Evolutionary conservation across 1,140 invertebrate genomes (phyloP).

Genomic region (Brachionus plicatilis): DNA sequence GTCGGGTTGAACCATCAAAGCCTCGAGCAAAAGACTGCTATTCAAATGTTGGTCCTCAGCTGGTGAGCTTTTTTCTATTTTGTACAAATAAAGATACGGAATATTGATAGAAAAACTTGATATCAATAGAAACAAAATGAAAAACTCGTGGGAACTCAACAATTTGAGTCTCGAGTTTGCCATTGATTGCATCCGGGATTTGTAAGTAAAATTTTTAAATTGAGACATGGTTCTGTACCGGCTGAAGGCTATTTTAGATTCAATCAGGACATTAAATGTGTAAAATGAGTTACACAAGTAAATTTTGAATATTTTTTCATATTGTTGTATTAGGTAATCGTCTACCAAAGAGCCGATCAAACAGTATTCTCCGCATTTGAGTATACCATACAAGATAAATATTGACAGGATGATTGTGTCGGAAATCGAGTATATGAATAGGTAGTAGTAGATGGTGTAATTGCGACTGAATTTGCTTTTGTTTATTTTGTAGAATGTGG

Average conservation of each 20-base stretch:
- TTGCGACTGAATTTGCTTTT: background rate
- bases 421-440: background rate
- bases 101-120: background rate
- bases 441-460: background rate
- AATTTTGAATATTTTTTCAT: background rate
- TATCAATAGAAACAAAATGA: background rate
- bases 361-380: background rate
- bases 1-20: background rate
- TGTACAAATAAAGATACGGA: background rate
- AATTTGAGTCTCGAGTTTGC: background rate
- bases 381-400: background rate
- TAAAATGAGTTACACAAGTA: background rate
- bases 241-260: background rate
- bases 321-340: background rate
- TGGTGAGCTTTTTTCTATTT: background rate
- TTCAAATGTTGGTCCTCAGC: background rate
- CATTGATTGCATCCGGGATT: background rate
- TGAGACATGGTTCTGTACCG: background rate
- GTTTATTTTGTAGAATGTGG: conserved; percentile 15
- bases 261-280: background rate
- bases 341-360: background rate
- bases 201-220: conserved; percentile 1
- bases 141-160: background rate
- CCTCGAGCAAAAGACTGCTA: background rate
- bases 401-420: background rate